These are phyloP conservation scores for Vannuccia rotundouncinata DNA, from an alignment of 2,888 invertebrate species.

Conservation along the genomic window DNA sequence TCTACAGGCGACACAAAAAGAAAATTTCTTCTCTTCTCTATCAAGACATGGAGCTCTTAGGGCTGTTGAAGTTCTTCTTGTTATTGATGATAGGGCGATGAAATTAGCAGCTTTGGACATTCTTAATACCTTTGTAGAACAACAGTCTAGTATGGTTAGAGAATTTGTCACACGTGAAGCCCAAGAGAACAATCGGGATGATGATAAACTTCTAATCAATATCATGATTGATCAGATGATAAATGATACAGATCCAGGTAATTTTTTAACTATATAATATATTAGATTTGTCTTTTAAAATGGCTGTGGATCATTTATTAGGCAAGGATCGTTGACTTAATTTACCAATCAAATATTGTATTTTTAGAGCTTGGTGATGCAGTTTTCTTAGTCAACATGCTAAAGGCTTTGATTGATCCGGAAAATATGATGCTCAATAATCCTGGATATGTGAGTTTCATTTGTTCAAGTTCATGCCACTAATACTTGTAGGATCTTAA, in stretches of 20 bases:
- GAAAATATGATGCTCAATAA: conserved; percentile 81
- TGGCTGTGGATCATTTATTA: too few relatives aligned
- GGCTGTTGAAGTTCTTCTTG: conserved; percentile 54
- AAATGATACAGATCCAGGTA: conserved; percentile 78
- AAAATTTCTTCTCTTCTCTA: conserved; percentile 81
- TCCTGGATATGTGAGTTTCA: conserved; percentile 65
- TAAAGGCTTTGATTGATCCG: conserved; percentile 84
- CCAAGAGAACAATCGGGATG: conserved; percentile 70
- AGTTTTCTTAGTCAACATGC: conserved; percentile 87
- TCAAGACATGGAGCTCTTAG: conserved; percentile 54
- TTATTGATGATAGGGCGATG: conserved; percentile 75
- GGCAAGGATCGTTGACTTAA: too few relatives aligned
- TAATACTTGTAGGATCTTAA: neutral
- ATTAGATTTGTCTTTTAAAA: too few relatives aligned
- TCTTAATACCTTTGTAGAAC: conserved; percentile 93
- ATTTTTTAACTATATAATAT: too few relatives aligned
- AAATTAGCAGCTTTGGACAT: conserved; percentile 96
- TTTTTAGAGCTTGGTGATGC: conserved; percentile 80
- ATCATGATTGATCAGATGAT: conserved; percentile 97
- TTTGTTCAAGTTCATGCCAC: neutral
- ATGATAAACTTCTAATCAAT: conserved; percentile 81
- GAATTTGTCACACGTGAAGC: conserved; percentile 92
- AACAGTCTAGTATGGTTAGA: conserved; percentile 89
- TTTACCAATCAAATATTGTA: too few relatives aligned
- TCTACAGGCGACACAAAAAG: conserved; percentile 90